phyloP scores from a whole-genome alignment of 2,797 vertebrate species.

The Sebastiscus albofasciatus region DNA sequence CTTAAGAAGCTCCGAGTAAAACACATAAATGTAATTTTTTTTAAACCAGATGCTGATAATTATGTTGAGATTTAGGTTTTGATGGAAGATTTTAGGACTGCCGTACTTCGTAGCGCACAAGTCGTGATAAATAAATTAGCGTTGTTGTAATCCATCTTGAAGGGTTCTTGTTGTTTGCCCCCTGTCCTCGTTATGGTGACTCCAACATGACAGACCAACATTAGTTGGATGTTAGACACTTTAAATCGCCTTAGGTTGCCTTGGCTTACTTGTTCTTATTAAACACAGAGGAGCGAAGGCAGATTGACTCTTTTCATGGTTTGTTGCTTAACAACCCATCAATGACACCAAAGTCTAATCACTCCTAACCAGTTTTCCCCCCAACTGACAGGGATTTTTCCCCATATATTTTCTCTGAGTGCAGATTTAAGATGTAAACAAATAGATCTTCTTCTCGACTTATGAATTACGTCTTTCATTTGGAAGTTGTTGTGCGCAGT shows the following conservation, averaged over 20 bases:
- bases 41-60: constrained; percentile 48
- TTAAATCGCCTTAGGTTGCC: constrained; percentile 78
- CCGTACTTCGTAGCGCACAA: constrained; percentile 18
- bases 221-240: constrained; percentile 79
- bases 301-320: constrained; percentile 76
- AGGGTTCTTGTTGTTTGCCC: constrained; percentile 62
- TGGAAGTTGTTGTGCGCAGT: constrained; percentile 64
- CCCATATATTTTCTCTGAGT: constrained; percentile 46
- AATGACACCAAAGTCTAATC: constrained; percentile 75
- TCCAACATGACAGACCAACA: constrained; percentile 75
- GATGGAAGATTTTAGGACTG: constrained; percentile 42
- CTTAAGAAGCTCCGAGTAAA: constrained; percentile 21
- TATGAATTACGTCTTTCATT: constrained; percentile 74
- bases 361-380: constrained; percentile 62
- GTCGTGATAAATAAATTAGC: constrained; percentile 40
- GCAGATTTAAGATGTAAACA: constrained; percentile 81
- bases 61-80: constrained; percentile 57
- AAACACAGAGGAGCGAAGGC: constrained; percentile 66
- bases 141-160: constrained; percentile 75
- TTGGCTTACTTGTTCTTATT: constrained; percentile 69
- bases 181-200: constrained; percentile 62
- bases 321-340: constrained; percentile 73
- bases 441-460: constrained; percentile 70
- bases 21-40: constrained; percentile 38
- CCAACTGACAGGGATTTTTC: constrained; percentile 62